Conservation (phyloP, 2,113 vertebrate genomes). For the Laticauda laticaudata region DNA sequence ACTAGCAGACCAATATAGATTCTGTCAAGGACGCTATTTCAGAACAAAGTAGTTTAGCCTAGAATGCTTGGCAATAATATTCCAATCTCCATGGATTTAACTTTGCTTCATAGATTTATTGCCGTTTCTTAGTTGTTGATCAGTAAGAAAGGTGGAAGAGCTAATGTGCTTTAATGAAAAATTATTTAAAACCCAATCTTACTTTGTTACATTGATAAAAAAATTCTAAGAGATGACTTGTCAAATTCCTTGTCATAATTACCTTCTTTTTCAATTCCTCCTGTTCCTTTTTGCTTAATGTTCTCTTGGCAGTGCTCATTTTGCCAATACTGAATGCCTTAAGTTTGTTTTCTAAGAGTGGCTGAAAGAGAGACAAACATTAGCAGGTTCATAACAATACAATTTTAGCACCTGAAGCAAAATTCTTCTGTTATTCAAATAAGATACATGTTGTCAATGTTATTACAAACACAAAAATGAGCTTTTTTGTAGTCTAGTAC, state of each 20-base stretch:
- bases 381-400: conserved; percentile 13
- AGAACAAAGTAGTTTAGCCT: background rate
- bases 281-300: conserved; percentile 96
- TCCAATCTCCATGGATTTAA: background rate
- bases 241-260: conserved; percentile 35
- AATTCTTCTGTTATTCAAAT: background rate
- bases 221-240: background rate
- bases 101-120: background rate
- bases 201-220: background rate
- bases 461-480: background rate
- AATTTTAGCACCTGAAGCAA: background rate
- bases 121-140: background rate
- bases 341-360: conserved; percentile 92
- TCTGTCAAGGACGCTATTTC: background rate
- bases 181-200: background rate
- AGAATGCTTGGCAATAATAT: background rate
- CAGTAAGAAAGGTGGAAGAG: background rate
- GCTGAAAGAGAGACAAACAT: conserved; percentile 68
- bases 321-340: conserved; percentile 97
- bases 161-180: background rate
- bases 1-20: background rate
- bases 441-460: background rate
- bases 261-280: conserved; percentile 98
- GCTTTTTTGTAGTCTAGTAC: background rate
- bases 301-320: conserved; percentile 93